phyloP scores from a whole-genome alignment of 1,140 invertebrate genomes.

The Dolichoris vasculosae region DNA sequence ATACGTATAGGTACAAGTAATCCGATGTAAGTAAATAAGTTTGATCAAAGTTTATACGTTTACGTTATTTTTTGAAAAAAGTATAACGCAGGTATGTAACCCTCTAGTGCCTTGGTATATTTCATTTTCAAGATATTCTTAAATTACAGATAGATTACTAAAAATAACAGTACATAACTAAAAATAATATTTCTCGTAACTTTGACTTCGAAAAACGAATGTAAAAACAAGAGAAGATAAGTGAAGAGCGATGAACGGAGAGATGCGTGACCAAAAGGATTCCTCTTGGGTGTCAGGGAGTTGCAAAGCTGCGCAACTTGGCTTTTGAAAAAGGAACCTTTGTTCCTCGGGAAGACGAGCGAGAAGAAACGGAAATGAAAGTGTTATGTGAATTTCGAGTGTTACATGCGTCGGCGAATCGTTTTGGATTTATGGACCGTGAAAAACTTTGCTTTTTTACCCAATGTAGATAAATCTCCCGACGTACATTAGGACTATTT shows the following conservation, averaged over 20 bases:
- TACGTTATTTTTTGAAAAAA: not conserved
- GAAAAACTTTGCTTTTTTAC: constrained; percentile 9
- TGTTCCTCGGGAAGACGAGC: not conserved
- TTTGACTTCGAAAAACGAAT: not conserved
- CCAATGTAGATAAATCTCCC: not conserved
- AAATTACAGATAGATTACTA: not conserved
- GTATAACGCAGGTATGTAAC: too few relatives aligned
- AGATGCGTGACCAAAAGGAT: constrained; percentile 11
- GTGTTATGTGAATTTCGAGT: constrained; percentile 14
- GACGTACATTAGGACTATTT: constrained; percentile 29
- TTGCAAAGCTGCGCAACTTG: not conserved
- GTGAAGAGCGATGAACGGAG: not conserved
- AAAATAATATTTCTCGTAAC: constrained; percentile 18
- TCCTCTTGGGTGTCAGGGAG: not conserved
- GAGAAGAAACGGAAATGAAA: constrained; percentile 10
- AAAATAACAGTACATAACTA: not conserved
- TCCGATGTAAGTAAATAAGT: not conserved
- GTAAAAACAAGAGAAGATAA: not conserved
- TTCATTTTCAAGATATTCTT: not conserved
- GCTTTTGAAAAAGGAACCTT: constrained; percentile 9
- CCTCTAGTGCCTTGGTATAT: too few relatives aligned
- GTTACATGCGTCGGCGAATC: not conserved
- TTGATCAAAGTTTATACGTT: not conserved
- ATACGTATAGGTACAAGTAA: not conserved
- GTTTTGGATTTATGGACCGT: constrained; percentile 31